Percentiles rank a stretch among this genome's conserved stretches.
Evolutionary conservation across 2,797 vertebrate genomes (phyloP).

Genomic region (Decapterus maruadsi): DNA sequence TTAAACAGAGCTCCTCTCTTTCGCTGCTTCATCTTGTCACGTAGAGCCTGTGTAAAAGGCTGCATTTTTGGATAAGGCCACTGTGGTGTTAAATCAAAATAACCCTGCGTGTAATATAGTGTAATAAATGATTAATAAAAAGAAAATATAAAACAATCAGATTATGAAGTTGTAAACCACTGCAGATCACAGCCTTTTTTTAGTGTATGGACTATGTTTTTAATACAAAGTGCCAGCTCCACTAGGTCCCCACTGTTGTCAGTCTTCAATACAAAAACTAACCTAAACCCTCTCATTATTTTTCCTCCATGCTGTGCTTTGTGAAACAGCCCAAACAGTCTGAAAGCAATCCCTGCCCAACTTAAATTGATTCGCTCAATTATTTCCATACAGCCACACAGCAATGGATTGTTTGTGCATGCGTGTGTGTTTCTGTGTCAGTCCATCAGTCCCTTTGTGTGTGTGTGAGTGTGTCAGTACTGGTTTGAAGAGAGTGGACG

Average conservation of each 20-base stretch:
- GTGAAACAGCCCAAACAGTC: slow-evolving; percentile 35
- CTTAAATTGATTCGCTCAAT: slow-evolving; percentile 43
- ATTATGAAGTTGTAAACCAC: slow-evolving; percentile 2
- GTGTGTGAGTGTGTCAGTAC: slow-evolving; percentile 15
- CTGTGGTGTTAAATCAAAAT: slow-evolving; percentile 7
- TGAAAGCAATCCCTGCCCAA: slow-evolving; percentile 32
- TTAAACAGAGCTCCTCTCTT: slow-evolving; percentile 17
- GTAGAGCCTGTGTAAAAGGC: not conserved
- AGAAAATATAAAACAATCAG: not conserved
- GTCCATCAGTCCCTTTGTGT: not conserved
- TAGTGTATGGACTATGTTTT: slow-evolving; percentile 10
- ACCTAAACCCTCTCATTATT: slow-evolving; percentile 64
- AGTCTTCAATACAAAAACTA: slow-evolving; percentile 49
- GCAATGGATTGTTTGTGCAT: slow-evolving; percentile 10
- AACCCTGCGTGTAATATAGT: not conserved
- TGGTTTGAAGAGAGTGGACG: slow-evolving; percentile 44
- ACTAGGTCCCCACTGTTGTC: slow-evolving; percentile 20
- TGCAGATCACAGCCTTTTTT: slow-evolving; percentile 26
- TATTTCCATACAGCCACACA: slow-evolving; percentile 43
- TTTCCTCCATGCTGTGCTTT: slow-evolving; percentile 58
- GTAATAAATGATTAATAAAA: slow-evolving; percentile 9
- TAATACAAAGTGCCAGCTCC: not conserved
- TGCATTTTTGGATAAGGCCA: not conserved
- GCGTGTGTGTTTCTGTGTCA: slow-evolving; percentile 6
- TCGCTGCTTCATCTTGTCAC: not conserved